Percentiles rank a stretch among this genome's conserved stretches.
Evolutionary conservation across 2,888 invertebrate species (phyloP).

Genomic region (Cheilosia variabilis): DNA sequence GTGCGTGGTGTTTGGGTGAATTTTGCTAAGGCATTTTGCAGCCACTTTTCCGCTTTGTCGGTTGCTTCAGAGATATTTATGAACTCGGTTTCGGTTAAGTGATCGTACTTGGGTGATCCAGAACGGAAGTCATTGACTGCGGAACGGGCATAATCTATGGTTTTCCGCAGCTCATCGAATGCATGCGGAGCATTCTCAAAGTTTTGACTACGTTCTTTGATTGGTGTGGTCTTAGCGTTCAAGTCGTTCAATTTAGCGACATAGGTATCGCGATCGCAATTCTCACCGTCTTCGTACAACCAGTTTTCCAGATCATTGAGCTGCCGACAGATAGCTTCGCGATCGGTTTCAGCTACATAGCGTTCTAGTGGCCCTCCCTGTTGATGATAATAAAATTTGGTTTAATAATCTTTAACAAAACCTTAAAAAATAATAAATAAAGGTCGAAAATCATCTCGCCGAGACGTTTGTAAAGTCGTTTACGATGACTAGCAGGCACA

Average conservation of each 20-base stretch:
- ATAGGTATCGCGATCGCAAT: constrained; percentile 91
- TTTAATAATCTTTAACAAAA: no score
- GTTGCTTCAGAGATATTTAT: constrained; percentile 89
- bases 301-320: constrained; percentile 96
- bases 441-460: no score
- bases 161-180: constrained; percentile 91
- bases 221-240: constrained; percentile 93
- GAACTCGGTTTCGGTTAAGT: constrained; percentile 92
- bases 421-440: no score
- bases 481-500: no score
- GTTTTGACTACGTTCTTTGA: constrained; percentile 92
- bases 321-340: constrained; percentile 86
- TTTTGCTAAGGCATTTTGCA: constrained; percentile 89
- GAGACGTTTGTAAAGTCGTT: no score
- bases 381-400: not conserved
- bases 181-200: constrained; percentile 91
- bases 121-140: constrained; percentile 89
- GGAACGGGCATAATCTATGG: constrained; percentile 92
- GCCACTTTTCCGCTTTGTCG: constrained; percentile 91
- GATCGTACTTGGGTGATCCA: constrained; percentile 90
- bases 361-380: constrained; percentile 90
- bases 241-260: constrained; percentile 86
- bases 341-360: constrained; percentile 90
- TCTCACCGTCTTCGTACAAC: constrained; percentile 98
- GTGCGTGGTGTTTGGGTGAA: constrained; percentile 88